These are phyloP conservation scores for Campodea augens DNA, from an alignment of 1,140 invertebrate genomes.

Conservation along the genomic window DNA sequence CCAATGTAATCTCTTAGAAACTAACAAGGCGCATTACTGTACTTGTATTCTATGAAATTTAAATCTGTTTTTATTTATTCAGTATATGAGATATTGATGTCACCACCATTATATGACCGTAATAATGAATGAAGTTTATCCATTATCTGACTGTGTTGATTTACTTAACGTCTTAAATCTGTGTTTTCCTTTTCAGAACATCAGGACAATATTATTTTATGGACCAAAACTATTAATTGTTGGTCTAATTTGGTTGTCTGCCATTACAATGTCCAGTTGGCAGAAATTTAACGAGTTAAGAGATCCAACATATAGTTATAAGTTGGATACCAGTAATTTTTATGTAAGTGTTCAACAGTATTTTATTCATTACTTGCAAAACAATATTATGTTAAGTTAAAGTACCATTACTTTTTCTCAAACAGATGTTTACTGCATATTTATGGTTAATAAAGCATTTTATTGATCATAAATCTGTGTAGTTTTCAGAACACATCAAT, in stretches of 20 bases:
- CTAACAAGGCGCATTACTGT: too few relatives aligned
- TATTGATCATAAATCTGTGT: background rate
- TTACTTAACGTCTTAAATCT: conserved; percentile 6
- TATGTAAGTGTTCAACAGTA: conserved; percentile 57
- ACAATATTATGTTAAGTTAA: background rate
- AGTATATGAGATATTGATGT: too few relatives aligned
- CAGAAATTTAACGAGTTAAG: conserved; percentile 69
- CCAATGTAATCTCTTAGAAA: too few relatives aligned
- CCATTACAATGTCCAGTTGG: conserved; percentile 68
- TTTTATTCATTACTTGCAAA: too few relatives aligned
- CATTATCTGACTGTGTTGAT: background rate
- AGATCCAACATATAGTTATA: conserved; percentile 86
- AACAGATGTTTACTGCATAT: conserved; percentile 1
- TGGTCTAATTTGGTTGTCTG: conserved; percentile 66
- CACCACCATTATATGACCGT: too few relatives aligned
- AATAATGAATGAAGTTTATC: conserved; percentile 1
- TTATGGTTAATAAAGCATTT: too few relatives aligned
- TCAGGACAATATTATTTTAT: conserved; percentile 71
- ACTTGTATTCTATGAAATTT: too few relatives aligned
- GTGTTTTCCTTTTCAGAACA: conserved; percentile 43
- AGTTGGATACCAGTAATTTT: conserved; percentile 69
- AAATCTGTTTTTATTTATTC: conserved; percentile 8
- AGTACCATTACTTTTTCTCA: background rate
- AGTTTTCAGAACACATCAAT: too few relatives aligned
- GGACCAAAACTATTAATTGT: conserved; percentile 77